Conservation (phyloP, 2,797 vertebrate species). For the Mus spretus region DNA sequence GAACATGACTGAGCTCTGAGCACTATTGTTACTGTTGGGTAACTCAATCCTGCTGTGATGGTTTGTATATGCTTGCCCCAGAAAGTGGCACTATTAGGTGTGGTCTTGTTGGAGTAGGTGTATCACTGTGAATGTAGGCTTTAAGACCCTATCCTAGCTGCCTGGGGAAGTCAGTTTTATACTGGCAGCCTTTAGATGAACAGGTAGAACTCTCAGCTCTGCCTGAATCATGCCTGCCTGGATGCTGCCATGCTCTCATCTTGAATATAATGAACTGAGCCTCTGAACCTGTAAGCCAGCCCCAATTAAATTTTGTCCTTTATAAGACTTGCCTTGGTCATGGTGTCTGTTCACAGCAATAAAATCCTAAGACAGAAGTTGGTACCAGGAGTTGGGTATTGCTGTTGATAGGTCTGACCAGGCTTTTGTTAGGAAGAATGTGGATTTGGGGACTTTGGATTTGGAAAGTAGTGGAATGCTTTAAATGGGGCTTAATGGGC, state of each 20-base stretch:
- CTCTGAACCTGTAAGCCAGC: background rate
- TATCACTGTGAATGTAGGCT: background rate
- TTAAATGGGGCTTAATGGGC: background rate
- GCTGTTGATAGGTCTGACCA: background rate
- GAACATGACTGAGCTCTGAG: background rate
- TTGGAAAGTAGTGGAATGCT: background rate
- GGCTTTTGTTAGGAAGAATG: background rate
- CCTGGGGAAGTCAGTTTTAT: background rate
- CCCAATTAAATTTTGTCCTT: background rate
- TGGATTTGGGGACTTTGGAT: background rate
- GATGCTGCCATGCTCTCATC: background rate
- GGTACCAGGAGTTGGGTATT: background rate
- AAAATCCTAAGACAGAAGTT: background rate
- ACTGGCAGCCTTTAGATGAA: background rate
- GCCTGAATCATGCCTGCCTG: background rate
- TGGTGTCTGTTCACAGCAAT: background rate
- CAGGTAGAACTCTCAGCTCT: background rate
- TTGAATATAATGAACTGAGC: background rate
- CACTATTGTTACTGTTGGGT: background rate
- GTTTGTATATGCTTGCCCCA: too few species aligned
- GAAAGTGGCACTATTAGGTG: too few species aligned
- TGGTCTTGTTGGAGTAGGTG: background rate
- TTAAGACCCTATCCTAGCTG: background rate
- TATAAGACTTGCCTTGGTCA: background rate
- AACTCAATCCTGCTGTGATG: conserved; percentile 28